Evolutionary conservation across 2,888 invertebrate species (phyloP).

Genomic region (Nomada hirtipes): DNA sequence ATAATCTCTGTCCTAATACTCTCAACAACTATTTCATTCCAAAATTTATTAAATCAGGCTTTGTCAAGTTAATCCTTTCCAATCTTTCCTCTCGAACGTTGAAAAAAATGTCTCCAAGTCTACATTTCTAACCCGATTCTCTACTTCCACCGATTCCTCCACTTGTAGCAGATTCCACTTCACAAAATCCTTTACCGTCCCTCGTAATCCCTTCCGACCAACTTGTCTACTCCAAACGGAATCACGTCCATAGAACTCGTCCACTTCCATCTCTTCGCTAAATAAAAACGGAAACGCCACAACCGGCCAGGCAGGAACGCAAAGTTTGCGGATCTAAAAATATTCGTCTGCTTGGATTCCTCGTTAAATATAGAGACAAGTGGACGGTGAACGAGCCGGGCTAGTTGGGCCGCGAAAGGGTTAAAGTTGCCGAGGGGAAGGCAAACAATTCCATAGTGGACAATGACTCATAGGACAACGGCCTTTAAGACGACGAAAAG

Average conservation of each 20-base stretch:
- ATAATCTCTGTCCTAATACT: no score
- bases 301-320: not conserved
- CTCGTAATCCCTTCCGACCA: not conserved
- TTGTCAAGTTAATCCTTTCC: no score
- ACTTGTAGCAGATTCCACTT: not conserved
- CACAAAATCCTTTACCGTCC: not conserved
- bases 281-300: not conserved
- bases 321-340: not conserved
- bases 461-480: constrained; percentile 66
- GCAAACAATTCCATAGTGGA: constrained; percentile 53
- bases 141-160: no score
- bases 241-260: not conserved
- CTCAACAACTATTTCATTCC: no score
- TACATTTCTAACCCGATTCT: not conserved
- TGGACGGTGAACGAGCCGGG: constrained; percentile 14
- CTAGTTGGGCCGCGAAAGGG: constrained; percentile 16
- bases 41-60: no score
- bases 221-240: not conserved
- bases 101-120: no score
- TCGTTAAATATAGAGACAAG: constrained; percentile 41
- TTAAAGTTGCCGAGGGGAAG: constrained; percentile 22
- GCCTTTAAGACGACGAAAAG: constrained; percentile 62
- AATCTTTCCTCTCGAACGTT: no score
- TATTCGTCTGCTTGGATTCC: constrained; percentile 7
- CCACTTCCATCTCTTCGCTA: not conserved